Evolutionary conservation across 64 coral and sea anemone genomes (phyloP).

Genomic region (Dendrophyllia cribrosa): DNA sequence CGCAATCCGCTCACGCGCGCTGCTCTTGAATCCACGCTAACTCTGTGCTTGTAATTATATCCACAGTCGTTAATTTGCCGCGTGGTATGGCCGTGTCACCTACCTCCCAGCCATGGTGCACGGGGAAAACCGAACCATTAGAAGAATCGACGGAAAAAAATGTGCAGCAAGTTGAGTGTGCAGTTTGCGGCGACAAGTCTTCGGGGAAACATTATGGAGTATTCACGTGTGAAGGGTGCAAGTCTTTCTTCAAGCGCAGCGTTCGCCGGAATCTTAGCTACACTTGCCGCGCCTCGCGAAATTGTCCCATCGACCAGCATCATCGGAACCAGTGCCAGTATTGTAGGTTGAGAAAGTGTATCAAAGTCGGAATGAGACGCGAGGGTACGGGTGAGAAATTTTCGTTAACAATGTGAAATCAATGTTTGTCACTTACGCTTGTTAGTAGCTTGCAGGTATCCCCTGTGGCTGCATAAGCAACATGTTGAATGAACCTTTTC

Average conservation of each 20-base stretch:
- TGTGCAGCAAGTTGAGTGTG: conserved; percentile 79
- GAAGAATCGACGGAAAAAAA: conserved; percentile 74
- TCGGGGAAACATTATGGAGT: conserved; percentile 96
- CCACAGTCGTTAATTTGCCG: conserved; percentile 73
- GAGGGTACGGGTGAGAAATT: conserved; percentile 87
- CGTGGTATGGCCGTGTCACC: conserved; percentile 61
- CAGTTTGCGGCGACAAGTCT: conserved; percentile 88
- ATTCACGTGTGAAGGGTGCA: conserved; percentile 93
- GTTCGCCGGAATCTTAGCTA: conserved; percentile 90
- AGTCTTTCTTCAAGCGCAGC: conserved; percentile 94
- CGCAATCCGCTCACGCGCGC: conserved; percentile 71
- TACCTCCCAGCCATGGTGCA: conserved; percentile 42
- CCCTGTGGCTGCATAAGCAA: conserved; percentile 52
- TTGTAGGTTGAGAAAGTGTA: conserved; percentile 85
- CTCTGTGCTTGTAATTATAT: conserved; percentile 64
- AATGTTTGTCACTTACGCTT: conserved; percentile 7
- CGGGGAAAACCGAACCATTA: conserved; percentile 60
- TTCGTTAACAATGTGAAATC: conserved; percentile 31
- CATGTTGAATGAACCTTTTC: conserved; percentile 99
- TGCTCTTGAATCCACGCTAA: conserved; percentile 74
- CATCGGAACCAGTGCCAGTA: conserved; percentile 95
- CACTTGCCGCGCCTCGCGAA: conserved; percentile 82
- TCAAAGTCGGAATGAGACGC: conserved; percentile 93
- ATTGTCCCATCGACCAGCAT: conserved; percentile 89
- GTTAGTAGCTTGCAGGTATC: conserved; percentile 27